phyloP scores from a whole-genome alignment of 1,140 invertebrate genomes.

The Medauroidea extradentata region DNA sequence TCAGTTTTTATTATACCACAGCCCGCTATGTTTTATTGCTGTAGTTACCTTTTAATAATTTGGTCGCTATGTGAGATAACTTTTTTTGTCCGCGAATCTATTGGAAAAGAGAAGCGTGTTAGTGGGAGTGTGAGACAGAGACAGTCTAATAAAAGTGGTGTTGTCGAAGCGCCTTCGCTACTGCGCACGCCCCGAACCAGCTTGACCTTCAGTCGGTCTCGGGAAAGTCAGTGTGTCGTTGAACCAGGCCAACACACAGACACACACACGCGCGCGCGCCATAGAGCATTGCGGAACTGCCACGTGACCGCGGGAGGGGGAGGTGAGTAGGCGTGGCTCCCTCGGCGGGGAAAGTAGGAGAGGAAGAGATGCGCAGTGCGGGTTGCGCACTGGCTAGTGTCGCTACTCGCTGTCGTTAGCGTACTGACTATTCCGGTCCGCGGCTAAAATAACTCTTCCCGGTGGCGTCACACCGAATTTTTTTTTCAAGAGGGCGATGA shows the following conservation, averaged over 20 bases:
- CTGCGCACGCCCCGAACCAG: neutral
- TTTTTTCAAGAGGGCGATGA: no score
- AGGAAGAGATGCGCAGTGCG: slow-evolving; percentile 20
- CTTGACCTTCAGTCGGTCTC: slow-evolving; percentile 17
- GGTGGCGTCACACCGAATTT: no score
- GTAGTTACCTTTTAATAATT: no score
- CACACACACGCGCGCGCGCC: no score
- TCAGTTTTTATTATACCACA: no score
- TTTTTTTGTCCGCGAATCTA: no score
- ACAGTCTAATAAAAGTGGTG: neutral
- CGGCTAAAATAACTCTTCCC: no score
- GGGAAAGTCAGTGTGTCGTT: slow-evolving; percentile 16
- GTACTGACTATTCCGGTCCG: no score
- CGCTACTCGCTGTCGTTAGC: neutral
- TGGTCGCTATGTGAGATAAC: no score
- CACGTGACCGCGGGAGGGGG: slow-evolving; percentile 18
- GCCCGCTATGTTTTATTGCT: no score
- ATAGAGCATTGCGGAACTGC: slow-evolving; percentile 8
- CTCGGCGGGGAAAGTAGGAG: neutral
- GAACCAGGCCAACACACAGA: slow-evolving; percentile 18
- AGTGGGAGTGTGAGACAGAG: no score
- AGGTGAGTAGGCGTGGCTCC: neutral
- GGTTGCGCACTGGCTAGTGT: slow-evolving; percentile 13
- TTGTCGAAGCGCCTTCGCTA: neutral
- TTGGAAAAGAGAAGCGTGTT: no score